phyloP scores from a whole-genome alignment of 92 coral and sea anemone genomes.

The Phenganax stokvisi region DNA sequence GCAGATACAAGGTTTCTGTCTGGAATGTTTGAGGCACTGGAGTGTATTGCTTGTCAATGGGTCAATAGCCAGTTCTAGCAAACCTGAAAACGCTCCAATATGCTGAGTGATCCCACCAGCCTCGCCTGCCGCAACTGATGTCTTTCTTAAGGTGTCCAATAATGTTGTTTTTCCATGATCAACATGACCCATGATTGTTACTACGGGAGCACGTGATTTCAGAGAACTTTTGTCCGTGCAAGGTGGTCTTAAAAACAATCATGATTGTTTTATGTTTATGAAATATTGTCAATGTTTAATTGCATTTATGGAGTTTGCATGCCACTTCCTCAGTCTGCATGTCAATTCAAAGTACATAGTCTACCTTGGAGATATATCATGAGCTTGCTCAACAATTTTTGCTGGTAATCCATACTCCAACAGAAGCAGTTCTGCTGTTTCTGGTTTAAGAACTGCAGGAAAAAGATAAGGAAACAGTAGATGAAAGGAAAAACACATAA shows the following conservation, averaged over 20 bases:
- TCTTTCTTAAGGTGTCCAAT: conserved; percentile 69
- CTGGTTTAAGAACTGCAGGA: conserved; percentile 64
- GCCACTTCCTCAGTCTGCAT: no score
- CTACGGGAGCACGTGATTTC: conserved; percentile 76
- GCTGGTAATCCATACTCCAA: conserved; percentile 64
- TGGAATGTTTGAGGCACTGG: neutral
- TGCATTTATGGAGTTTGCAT: no score
- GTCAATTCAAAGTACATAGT: neutral
- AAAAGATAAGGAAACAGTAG: neutral
- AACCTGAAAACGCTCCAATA: conserved; percentile 97
- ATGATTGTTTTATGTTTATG: neutral
- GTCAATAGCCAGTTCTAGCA: neutral
- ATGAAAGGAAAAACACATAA: neutral
- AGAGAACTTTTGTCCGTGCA: conserved; percentile 30
- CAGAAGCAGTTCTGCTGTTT: conserved; percentile 67
- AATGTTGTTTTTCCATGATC: conserved; percentile 96
- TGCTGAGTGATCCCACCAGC: conserved; percentile 99
- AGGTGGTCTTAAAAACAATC: conserved; percentile 28
- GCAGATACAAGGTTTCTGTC: neutral
- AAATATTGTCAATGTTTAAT: no score
- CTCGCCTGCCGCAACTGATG: conserved; percentile 85
- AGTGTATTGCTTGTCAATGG: no score
- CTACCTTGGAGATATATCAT: conserved; percentile 42
- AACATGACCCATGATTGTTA: conserved; percentile 98
- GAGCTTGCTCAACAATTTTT: conserved; percentile 38